phyloP scores from a whole-genome alignment of 2,888 invertebrate species.

The Dynastes maya region DNA sequence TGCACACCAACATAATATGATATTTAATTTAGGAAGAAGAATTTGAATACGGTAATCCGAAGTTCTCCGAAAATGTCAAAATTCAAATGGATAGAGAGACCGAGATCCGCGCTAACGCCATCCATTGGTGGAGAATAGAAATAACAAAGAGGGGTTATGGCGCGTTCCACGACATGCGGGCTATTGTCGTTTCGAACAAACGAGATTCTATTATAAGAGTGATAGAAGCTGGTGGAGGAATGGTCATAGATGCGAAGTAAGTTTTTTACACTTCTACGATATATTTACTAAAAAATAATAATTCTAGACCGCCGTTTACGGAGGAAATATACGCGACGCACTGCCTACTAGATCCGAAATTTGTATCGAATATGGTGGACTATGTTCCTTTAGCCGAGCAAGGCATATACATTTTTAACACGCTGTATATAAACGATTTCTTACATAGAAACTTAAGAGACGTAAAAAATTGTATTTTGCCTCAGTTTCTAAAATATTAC shows the following conservation, averaged over 20 bases:
- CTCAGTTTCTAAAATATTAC: constrained; percentile 62
- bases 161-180: constrained; percentile 70
- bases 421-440: constrained; percentile 65
- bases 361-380: constrained; percentile 60
- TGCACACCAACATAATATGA: constrained; percentile 27
- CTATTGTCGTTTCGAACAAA: constrained; percentile 76
- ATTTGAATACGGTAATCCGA: constrained; percentile 89
- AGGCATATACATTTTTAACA: constrained; percentile 66
- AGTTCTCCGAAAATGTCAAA: constrained; percentile 72
- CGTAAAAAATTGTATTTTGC: constrained; percentile 63
- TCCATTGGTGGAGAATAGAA: constrained; percentile 80
- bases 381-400: constrained; percentile 65
- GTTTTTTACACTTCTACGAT: constrained; percentile 56
- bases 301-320: constrained; percentile 74
- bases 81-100: constrained; percentile 68
- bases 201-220: constrained; percentile 79
- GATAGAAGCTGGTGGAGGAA: constrained; percentile 85
- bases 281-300: not conserved
- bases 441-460: constrained; percentile 62
- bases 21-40: constrained; percentile 78
- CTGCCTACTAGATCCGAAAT: constrained; percentile 79
- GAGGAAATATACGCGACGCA: constrained; percentile 76
- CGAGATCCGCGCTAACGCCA: constrained; percentile 73
- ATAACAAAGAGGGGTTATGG: constrained; percentile 69
- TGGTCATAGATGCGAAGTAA: constrained; percentile 76